These are phyloP conservation scores for Lasius platythorax DNA, from an alignment of 2,888 invertebrate species.

Conservation along the genomic window DNA sequence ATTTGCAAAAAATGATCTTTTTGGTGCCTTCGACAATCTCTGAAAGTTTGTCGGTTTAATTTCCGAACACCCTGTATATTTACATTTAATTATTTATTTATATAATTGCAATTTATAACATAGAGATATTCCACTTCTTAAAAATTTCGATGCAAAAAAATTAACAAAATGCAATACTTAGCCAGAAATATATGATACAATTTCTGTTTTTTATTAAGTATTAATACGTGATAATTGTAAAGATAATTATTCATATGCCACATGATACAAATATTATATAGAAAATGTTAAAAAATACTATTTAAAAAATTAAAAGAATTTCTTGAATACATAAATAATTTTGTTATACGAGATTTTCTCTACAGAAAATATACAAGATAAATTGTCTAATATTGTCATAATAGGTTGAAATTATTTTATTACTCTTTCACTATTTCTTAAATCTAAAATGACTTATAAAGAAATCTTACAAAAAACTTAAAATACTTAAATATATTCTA, in stretches of 20 bases:
- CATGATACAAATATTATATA: neutral
- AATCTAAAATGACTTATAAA: neutral
- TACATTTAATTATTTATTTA: conserved; percentile 72
- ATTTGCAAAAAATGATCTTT: too few species aligned
- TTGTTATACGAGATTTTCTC: neutral
- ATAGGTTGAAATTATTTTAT: neutral
- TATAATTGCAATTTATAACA: conserved; percentile 60
- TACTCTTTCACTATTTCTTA: neutral
- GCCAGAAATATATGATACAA: conserved; percentile 37
- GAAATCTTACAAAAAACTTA: neutral
- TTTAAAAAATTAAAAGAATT: neutral
- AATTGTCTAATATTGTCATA: neutral
- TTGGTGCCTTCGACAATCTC: too few species aligned
- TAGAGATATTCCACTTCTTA: conserved; percentile 37
- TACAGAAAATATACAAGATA: neutral
- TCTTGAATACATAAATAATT: neutral
- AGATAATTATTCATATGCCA: neutral
- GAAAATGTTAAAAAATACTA: neutral
- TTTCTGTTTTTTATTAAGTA: neutral
- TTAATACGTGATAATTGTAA: neutral
- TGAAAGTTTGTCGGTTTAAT: too few species aligned
- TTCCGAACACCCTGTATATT: too few species aligned
- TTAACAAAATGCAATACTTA: conserved; percentile 49
- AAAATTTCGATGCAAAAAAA: conserved; percentile 45
- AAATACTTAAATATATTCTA: too few species aligned